Evolutionary conservation across 2,797 vertebrate genomes (phyloP), one percentile per base, ranked within the genome.

Genomic region (Lithobates pipiens): DNA sequence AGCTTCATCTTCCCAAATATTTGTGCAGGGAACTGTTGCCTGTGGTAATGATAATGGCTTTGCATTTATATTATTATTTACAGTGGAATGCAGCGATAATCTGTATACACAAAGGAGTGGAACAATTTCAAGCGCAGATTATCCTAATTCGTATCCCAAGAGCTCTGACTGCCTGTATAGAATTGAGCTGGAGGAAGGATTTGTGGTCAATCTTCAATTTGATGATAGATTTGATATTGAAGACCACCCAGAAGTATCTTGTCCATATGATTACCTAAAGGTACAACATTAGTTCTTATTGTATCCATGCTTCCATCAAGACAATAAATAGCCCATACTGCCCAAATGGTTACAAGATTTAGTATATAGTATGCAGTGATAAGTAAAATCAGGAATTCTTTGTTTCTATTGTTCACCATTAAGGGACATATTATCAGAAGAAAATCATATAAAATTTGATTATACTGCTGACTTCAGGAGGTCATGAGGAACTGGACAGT

Each of bases 251-350:
- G 97, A 99, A 7, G 92, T 96, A 82, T 90, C 85, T 74, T 99
- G 98, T 78, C 98, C 98, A 0, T 99, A 99, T 10, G 98, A 99
- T 90, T 94, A 96, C 76, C 84, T 99, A 80, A 97, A 96, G 96
- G 98, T 99, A 87, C 18, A n/a, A 32, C 63, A 8, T 29, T 65
- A 74, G 0, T 75, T 65, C 42, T n/a, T 21, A 46, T 1, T 32
- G 61, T 10, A 1, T 39, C 1, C 32, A n/a, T 25, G 27, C 27
- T 50, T 65, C 61, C 5, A 65, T 9, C 21, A 25, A 25, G 61
- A 15, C 16, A 54, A 54, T 18, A 54, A n/a, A n/a, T n/a, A n/a
- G 13, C 16, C 11, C 3, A 13, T 46, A 46, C 11, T 13, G 44
- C 39, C 39, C 39, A 39, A 39, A 39, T 46, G 44, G 44, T 46